Base-by-base conservation (phyloP, 2,113 vertebrate genomes). In the Ailurus styani region DNA sequence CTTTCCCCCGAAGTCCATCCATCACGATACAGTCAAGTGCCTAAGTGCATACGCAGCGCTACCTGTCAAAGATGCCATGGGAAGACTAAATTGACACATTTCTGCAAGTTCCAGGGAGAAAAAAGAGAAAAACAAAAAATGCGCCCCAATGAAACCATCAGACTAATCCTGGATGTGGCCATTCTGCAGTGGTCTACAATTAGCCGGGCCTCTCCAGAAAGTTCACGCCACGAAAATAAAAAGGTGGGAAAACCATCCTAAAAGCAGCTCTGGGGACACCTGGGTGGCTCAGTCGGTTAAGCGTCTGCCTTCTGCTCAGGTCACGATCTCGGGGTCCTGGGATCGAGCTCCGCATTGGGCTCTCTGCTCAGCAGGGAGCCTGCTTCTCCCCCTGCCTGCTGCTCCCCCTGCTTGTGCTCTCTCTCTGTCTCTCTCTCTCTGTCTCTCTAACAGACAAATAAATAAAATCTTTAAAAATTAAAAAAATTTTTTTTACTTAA, bases 261-360 rank as follows among this genome's bases (percentile, higher is more conserved):
- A 85, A 86, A 82, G 42, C 64, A 37, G 9, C 57, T 66, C 31
- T 78, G 0, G 31, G 62, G 62, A 34, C 31, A 7, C 62, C 31
- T 17, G 31, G 6, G 62, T 66, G 31, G 6, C 62, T 34, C 62
- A 66, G 14, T 66, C 0, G 14, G 62, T 66, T 66, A 66, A 34
- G 62, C 62, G 0, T 34, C 31, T 66, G 62, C 62, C 62, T 66
- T 66, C 6, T 1, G 62, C 31, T 66, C 62, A 66, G 31, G 31
- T 66, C 62, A 66, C 15, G 31, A 66, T 34, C 62, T 34, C 14
- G 7, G 62, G 62, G 62, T 17, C 62, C 62, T 66, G 14, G 14
- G 62, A 66, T 66, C 15, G 6, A 66, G 31, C 1, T 29, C 62
- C 0, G 0, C 62, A 7, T 66, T 3, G 0, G 14, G 62, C 62